Evolutionary conservation across 2,888 invertebrate species (phyloP).

Genomic region (Glomeris marginata): DNA sequence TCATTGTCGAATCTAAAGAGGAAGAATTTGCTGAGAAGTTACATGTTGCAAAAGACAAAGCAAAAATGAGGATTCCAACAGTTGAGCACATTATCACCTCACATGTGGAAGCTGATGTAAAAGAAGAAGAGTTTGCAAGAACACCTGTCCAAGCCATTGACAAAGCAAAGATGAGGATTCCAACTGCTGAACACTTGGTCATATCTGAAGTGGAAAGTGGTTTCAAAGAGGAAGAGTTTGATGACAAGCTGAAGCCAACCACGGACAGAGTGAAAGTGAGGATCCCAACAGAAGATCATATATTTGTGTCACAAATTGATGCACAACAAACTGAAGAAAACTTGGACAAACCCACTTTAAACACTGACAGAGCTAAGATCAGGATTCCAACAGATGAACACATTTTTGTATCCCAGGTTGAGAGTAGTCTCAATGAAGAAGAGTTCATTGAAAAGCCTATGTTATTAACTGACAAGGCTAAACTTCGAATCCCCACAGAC

Average conservation of each 20-base stretch:
- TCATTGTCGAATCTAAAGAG: conserved; percentile 30
- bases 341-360: conserved; percentile 5
- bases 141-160: neutral
- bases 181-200: conserved; percentile 13
- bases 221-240: conserved; percentile 4
- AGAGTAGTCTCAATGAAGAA: too few relatives aligned
- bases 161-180: conserved; percentile 9
- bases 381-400: conserved; percentile 13
- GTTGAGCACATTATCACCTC: conserved; percentile 30
- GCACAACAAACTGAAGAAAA: conserved; percentile 13
- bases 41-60: conserved; percentile 16
- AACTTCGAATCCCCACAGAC: too few relatives aligned
- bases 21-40: conserved; percentile 18
- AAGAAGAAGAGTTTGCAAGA: conserved; percentile 22
- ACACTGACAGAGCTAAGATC: conserved; percentile 11
- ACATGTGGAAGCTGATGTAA: conserved; percentile 31
- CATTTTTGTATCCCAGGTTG: conserved; percentile 4
- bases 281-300: conserved; percentile 20
- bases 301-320: conserved; percentile 20
- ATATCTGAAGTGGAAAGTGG: conserved; percentile 11
- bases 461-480: too few relatives aligned
- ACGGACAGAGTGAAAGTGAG: conserved; percentile 15
- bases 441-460: too few relatives aligned
- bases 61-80: conserved; percentile 22
- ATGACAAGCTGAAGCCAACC: conserved; percentile 5